Percentiles rank a stretch among this genome's conserved stretches.
Conservation (phyloP, 2,113 vertebrate species). For the Macaca nemestrina region DNA sequence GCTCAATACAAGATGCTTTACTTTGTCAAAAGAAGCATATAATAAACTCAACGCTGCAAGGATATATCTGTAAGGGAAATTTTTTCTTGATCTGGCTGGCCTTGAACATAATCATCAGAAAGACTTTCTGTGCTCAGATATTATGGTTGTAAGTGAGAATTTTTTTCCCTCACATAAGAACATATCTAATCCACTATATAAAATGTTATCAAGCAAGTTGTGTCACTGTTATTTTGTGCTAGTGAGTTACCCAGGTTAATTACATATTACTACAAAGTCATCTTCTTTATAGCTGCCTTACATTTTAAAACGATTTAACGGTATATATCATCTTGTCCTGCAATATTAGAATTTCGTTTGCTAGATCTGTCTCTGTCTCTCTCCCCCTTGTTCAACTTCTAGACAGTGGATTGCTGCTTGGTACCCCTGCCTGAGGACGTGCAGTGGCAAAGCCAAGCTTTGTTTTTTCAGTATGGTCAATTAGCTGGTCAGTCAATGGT, state of each 20-base stretch:
- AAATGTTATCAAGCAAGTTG: background rate
- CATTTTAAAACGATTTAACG: background rate
- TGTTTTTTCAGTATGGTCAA: background rate
- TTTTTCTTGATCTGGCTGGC: background rate
- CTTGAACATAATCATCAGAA: background rate
- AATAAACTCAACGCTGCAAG: background rate
- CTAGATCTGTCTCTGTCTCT: background rate
- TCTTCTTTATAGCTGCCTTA: background rate
- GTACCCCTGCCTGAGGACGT: background rate
- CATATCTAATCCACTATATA: background rate
- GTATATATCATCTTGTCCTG: background rate
- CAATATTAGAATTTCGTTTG: background rate
- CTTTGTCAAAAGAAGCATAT: slow-evolving; percentile 12
- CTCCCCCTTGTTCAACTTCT: background rate
- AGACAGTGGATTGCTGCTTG: background rate
- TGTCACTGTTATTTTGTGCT: background rate
- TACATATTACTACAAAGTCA: background rate
- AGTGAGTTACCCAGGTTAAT: slow-evolving; percentile 22
- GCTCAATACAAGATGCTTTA: background rate
- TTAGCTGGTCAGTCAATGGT: background rate
- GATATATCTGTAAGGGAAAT: background rate
- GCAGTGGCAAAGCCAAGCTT: background rate
- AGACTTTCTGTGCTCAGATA: slow-evolving; percentile 34
- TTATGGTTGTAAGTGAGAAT: background rate
- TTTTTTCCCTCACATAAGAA: background rate